Percentiles rank a stretch among this genome's conserved stretches.
Evolutionary conservation across 2,113 vertebrate species (phyloP).

Genomic region (Glaucomys volans): DNA sequence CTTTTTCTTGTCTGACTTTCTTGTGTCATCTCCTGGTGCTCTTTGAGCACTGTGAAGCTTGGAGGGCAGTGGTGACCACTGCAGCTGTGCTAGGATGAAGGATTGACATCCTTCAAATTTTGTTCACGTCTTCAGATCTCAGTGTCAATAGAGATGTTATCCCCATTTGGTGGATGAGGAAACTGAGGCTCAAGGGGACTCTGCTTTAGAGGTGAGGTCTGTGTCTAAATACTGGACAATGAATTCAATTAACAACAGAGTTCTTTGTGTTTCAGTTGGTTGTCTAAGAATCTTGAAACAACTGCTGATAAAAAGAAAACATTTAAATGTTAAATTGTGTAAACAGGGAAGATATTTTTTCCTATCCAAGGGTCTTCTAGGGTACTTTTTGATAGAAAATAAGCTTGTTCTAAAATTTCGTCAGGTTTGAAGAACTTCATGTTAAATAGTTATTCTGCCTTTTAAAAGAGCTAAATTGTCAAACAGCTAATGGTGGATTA

Average conservation of each 20-base stretch:
- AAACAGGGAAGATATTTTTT: not conserved
- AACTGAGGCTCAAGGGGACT: not conserved
- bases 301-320: not conserved
- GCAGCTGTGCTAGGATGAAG: constrained; percentile 87
- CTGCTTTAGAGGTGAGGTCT: not conserved
- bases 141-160: not conserved
- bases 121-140: not conserved
- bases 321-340: constrained; percentile 11
- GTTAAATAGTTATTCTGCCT: not conserved
- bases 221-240: not conserved
- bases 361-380: not conserved
- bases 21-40: constrained; percentile 97
- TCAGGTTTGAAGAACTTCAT: constrained; percentile 38
- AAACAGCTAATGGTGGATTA: not conserved
- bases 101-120: constrained; percentile 57
- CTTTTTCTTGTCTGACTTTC: constrained; percentile 96
- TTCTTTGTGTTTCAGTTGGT: not conserved
- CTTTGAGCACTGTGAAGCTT: constrained; percentile 91
- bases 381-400: not conserved
- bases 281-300: constrained; percentile 25
- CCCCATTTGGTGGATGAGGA: not conserved
- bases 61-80: constrained; percentile 34
- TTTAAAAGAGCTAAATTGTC: constrained; percentile 40
- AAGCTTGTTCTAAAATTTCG: constrained; percentile 35
- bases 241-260: not conserved